Base-by-base conservation (phyloP, 1,140 invertebrate species). In the Vanessa atalanta region DNA sequence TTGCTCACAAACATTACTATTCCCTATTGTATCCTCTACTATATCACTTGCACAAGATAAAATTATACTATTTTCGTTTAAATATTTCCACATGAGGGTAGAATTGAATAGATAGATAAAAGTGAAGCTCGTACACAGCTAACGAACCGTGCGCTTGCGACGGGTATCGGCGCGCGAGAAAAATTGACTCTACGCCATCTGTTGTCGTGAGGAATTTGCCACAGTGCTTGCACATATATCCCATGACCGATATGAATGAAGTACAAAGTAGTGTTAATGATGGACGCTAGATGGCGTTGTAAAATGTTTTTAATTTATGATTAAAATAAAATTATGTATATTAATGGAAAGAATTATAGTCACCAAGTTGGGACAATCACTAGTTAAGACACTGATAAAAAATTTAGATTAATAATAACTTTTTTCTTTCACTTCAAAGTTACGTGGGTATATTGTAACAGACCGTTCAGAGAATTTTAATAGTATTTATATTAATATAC, bases 21-120 rank as follows among this genome's bases (percentile, higher is more conserved):
- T 37, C 15, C 37, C 6, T 13, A 63, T 31, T 63, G 61, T 31
- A 63, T 63, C 61, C 9, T 31, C 61, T 31, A 43, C 61, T 14
- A 15, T 15, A 63, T 43, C 61, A 63, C 61, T 63, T 15, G 26
- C 14, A n/a, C 23, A 15, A 7, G 61, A 47, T 37, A 43, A 37
- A 37, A 37, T n/a, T 1, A n/a, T 31, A 12, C 7, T 63, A 47
- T 63, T n/a, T 37, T 63, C 23, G 14, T 63, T 63, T 23, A 23
- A 3, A 7, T 61, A 61, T 61, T 61, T 50, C 48, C 48, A 50
- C 57, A 61, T 61, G 57, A 61, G 57, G 57, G 57, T 61, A 61
- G 57, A 61, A 61, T 31, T 31, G 23, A 61, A 61, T 37, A 61
- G 48, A 50, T 50, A 61, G 11, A 31, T 14, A 61, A 31, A 31